These are phyloP conservation scores for Hofmannophila pseudospretella DNA, from an alignment of 2,888 invertebrate genomes.

Conservation along the genomic window DNA sequence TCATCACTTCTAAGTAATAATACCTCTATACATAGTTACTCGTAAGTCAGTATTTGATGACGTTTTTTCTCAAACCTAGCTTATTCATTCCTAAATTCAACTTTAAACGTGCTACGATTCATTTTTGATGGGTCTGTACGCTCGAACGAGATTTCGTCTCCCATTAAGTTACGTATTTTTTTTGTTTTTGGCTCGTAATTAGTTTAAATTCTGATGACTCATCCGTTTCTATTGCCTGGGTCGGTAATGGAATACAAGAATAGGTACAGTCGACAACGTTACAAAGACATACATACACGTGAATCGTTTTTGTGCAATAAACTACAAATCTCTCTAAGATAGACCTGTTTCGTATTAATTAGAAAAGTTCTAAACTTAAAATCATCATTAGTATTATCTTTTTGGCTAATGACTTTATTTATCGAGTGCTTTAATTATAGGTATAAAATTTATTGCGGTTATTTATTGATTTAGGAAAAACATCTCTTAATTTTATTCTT, in stretches of 20 bases:
- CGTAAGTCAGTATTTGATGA: not conserved
- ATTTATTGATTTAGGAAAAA: not conserved
- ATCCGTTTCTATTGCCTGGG: constrained; percentile 64
- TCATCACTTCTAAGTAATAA: too few relatives aligned
- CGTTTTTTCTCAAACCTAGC: constrained; percentile 12
- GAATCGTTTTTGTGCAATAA: constrained; percentile 4
- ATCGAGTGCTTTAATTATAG: constrained; percentile 8
- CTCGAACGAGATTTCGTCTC: constrained; percentile 50
- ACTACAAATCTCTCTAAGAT: constrained; percentile 3
- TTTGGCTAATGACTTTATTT: constrained; percentile 9
- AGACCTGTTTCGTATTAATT: not conserved
- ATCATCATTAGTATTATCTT: constrained; percentile 1
- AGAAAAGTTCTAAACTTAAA: constrained; percentile 1
- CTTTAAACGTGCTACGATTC: constrained; percentile 28
- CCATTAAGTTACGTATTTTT: constrained; percentile 48
- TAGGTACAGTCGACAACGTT: constrained; percentile 13
- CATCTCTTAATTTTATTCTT: not conserved
- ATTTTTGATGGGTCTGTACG: constrained; percentile 51
- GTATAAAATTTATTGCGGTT: constrained; percentile 11
- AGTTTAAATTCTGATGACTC: constrained; percentile 75
- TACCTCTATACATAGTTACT: too few relatives aligned
- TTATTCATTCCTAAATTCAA: not conserved
- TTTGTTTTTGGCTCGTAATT: constrained; percentile 61
- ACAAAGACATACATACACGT: not conserved
- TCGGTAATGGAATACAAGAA: constrained; percentile 44